Evolutionary conservation across 1,140 invertebrate genomes (phyloP), one percentile per base, ranked within the genome.

Genomic region (Hydropsyche tenuis): DNA sequence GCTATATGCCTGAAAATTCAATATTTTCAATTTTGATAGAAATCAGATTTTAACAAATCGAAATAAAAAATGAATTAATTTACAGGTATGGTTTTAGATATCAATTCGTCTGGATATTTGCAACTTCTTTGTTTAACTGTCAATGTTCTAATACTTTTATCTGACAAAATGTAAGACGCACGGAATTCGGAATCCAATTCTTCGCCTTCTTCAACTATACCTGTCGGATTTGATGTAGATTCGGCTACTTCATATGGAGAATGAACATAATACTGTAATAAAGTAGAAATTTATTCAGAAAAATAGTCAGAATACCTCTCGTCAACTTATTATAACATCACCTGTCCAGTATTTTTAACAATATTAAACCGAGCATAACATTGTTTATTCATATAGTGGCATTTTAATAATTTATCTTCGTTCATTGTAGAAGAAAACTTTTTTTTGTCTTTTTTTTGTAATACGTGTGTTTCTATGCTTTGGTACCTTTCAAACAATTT

Each of bases 221-320:
- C 80, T 6, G 85, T 86, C 0, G 82, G 81, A 66, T 85, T 85
- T 0, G 82, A 84, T 5, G 84, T 85, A 4, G 84, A 82, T 18
- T 88, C 86, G 0, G 86, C 84, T 30, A 89, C 83, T 64, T 90
- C 88, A 64, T 83, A 85, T 25, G 87, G 85, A 0, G 87, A 88
- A 79, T 89, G 88, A 1, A 89, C 80, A 77, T 87, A 88, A 79
- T 86, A 88, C 87, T 89, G 80, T 23, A 82, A 20, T 6, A 30
- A 65, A 37, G 7, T 63, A 27, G 16, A 63, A 63, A n/a, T n/a
- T n/a, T 37, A 37, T 37, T 37, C 9, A 37, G 30, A 9, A n/a
- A n/a, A n/a, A n/a, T n/a, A n/a, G n/a, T n/a, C n/a, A n/a, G n/a
- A n/a, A n/a, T n/a, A n/a, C n/a, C n/a, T n/a, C n/a, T n/a, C n/a